phyloP scores from a whole-genome alignment of 37 sponge, comb jelly and placozoan genomes.

The Mnemiopsis leidyi region DNA sequence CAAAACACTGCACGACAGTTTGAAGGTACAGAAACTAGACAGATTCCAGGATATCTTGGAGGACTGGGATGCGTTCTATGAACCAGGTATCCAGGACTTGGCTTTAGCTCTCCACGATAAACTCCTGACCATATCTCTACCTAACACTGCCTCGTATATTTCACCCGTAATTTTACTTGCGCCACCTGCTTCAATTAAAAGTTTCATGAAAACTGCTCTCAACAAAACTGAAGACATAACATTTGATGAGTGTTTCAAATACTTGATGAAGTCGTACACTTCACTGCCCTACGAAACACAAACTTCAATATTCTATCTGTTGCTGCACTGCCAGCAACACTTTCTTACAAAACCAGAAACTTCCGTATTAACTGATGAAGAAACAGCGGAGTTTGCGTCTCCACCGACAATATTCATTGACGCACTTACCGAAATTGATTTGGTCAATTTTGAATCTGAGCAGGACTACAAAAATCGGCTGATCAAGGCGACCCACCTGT shows the following conservation, averaged over 20 bases:
- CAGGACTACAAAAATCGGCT: not conserved
- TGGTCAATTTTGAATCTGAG: constrained; percentile 3
- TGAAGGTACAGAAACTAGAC: not conserved
- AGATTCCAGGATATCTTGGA: not conserved
- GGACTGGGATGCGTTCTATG: constrained; percentile 53
- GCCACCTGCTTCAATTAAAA: not conserved
- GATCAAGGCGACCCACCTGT: not conserved
- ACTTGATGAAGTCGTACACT: not conserved
- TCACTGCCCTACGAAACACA: not conserved
- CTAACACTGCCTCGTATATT: not conserved
- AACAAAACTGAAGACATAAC: not conserved
- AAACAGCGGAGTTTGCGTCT: not conserved
- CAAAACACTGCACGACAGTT: not conserved
- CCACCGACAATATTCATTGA: constrained; percentile 6
- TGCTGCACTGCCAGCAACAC: not conserved
- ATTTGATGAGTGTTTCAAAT: constrained; percentile 13
- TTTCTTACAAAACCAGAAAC: not conserved
- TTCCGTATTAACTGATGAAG: not conserved
- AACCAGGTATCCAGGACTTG: constrained; percentile 61
- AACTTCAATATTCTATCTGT: not conserved
- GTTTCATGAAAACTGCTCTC: not conserved
- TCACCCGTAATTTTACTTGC: constrained; percentile 10
- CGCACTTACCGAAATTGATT: not conserved
- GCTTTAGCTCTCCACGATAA: constrained; percentile 1
- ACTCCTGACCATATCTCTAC: not conserved